Evolutionary conservation across 2,113 vertebrate genomes (phyloP), one percentile per base, ranked within the genome.

Genomic region (Porphyrio hochstetteri): DNA sequence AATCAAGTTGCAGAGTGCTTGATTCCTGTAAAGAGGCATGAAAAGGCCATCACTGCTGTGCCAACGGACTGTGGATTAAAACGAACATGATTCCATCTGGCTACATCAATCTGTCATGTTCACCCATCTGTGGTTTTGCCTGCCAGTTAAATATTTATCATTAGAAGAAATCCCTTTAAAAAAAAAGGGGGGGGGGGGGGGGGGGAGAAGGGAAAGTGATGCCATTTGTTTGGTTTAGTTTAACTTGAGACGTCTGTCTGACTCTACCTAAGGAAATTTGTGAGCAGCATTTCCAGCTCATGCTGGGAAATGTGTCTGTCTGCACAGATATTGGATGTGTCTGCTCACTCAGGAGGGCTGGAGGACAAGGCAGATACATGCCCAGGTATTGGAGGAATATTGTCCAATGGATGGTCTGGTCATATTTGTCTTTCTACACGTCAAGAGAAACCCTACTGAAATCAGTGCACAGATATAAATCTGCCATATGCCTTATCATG

Each of bases 31-130:
- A 91, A 92, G 44, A 5, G 2, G 59, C 71, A 33, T 85, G 85
- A 89, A 95, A 96, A 92, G 87, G 71, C 87, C 88, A 77, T 91
- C 3, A 0, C 90, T 86, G 60, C 90, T 91, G 46, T 94, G 75
- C 70, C 84, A 79, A 79, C 75, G 81, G 46, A 29, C 14, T 56
- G 50, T 75, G 33, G 69, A 91, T 88, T 92, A 94, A 94, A 97
- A 50, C 76, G 88, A 93, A 90, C 68, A 74, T 72, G 61, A 88
- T 64, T 94, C 94, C 87, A 90, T 95, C 85, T 92, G 85, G 64
- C 74, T 92, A 64, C 76, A 90, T 92, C 76, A 76, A 25, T 90
- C 88, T 76, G 46, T 92, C 69, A 21, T 90, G 80, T 90, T 92
- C 2, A 0, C 68, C 81, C 86, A 77, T 87, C 79, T 94, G 93